Percentiles rank a stretch among this genome's conserved stretches.
Evolutionary conservation across 2,888 invertebrate species (phyloP).

Genomic region (Leptogaster cylindrica): DNA sequence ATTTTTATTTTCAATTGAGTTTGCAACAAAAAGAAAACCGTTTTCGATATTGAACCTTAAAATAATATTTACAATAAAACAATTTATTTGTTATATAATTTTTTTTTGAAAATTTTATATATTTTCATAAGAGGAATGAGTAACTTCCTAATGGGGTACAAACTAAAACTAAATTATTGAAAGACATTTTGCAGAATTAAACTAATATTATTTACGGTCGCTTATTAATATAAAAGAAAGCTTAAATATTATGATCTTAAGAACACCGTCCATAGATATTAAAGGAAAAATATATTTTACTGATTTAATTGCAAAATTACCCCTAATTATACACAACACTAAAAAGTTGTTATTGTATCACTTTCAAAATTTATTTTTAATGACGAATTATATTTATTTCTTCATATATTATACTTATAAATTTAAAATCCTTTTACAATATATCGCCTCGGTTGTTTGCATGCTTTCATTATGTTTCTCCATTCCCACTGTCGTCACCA

Average conservation of each 20-base stretch:
- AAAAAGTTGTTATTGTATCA: slow-evolving; percentile 28
- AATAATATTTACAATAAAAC: background rate
- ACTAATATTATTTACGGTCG: slow-evolving; percentile 6
- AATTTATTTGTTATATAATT: no score
- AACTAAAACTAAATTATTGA: slow-evolving; percentile 16
- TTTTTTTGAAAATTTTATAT: slow-evolving; percentile 7
- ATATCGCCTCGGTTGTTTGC: background rate
- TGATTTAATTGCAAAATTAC: slow-evolving; percentile 21
- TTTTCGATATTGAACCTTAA: background rate
- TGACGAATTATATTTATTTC: slow-evolving; percentile 26
- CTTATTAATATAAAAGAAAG: slow-evolving; percentile 13
- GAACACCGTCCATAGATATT: slow-evolving; percentile 1
- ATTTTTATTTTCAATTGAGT: slow-evolving; percentile 1
- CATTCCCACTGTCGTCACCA: slow-evolving; percentile 90
- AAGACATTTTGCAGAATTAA: slow-evolving; percentile 11
- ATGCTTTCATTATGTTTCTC: slow-evolving; percentile 69
- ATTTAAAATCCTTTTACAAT: slow-evolving; percentile 16
- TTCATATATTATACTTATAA: no score
- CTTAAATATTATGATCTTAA: slow-evolving; percentile 12
- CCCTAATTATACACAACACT: slow-evolving; percentile 29
- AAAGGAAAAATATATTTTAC: background rate
- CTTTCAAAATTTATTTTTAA: slow-evolving; percentile 29
- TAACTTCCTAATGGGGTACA: background rate
- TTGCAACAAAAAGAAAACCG: background rate
- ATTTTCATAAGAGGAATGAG: slow-evolving; percentile 19